Evolutionary conservation across 2,113 vertebrate species (phyloP), one percentile per base, ranked within the genome.

Genomic region (Rhynchopsitta pachyrhyncha): DNA sequence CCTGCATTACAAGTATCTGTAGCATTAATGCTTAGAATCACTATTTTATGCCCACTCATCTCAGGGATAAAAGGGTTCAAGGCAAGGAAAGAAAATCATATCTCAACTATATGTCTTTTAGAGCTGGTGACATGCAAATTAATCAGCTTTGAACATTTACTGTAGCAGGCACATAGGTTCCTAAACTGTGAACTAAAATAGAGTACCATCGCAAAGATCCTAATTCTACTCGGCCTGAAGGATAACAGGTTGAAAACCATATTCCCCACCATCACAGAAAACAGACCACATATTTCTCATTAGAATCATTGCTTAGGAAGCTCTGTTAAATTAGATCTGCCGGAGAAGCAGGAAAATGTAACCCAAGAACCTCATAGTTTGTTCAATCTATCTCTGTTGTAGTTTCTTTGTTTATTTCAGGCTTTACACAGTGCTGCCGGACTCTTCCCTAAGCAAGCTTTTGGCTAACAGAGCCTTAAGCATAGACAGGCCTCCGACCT

Each of bases 401-500:
- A 94, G 49, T 17, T 53, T 59, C 62, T 68, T 57, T 66, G 35
- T 55, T 82, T 75, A 75, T 84, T 90, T 44, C 81, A 91, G 46
- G n/a, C 41, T 82, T 57, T 53, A 49, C 31, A 20, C 78, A 37
- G 39, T 33, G 55, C 64, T 87, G 25, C 79, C 64, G 64, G 66
- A 77, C 95, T 92, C 77, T 75, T 17, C 82, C 46, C 50, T 53
- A 41, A 62, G 46, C 79, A 90, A 83, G 91, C 35, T 92, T 75
- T 82, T 83, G 93, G 90, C 92, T 59, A 79, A 37, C 76, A 78
- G 44, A 67, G 82, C 91, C 93, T 44, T 49, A 49, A 94, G 95
- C 92, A 82, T 94, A 91, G 93, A 91, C 92, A 96, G 85, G 52
- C 66, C 76, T 85, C 76, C 94, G 94, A 81, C 94, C 94, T 95